Conservation (phyloP, 2,888 invertebrate genomes). For the Hesperia comma region DNA sequence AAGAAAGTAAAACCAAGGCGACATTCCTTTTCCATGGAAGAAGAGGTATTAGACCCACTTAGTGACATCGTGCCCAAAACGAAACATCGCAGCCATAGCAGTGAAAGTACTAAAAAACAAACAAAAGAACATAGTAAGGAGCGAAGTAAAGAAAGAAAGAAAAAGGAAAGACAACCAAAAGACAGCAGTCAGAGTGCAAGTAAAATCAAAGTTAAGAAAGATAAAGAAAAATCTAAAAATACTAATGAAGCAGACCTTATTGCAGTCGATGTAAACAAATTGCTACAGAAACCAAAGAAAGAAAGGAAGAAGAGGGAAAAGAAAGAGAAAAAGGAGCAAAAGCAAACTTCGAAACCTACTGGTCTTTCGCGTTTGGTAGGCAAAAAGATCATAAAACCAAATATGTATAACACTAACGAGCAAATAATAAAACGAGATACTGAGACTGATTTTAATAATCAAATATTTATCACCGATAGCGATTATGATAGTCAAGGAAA, state of each 20-base stretch:
- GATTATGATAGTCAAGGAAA: constrained; percentile 67
- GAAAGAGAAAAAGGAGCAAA: constrained; percentile 43
- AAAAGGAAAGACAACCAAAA: constrained; percentile 48
- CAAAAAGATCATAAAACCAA: constrained; percentile 58
- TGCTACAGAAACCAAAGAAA: constrained; percentile 40
- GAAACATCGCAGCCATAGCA: constrained; percentile 55
- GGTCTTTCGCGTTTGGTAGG: constrained; percentile 63
- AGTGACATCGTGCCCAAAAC: constrained; percentile 50
- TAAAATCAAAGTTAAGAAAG: constrained; percentile 40
- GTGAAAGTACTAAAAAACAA: constrained; percentile 58
- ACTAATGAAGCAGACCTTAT: constrained; percentile 5
- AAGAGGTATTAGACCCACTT: constrained; percentile 63
- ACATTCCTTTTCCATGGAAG: constrained; percentile 46
- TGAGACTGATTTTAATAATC: constrained; percentile 33
- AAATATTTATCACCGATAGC: constrained; percentile 52
- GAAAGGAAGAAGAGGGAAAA: constrained; percentile 48
- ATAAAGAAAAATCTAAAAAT: constrained; percentile 41
- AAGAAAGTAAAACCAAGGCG: constrained; percentile 54
- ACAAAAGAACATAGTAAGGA: constrained; percentile 32
- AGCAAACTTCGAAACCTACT: constrained; percentile 40
- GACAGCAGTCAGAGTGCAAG: constrained; percentile 38
- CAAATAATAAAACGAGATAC: constrained; percentile 35
- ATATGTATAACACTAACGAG: constrained; percentile 31
- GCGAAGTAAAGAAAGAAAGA: constrained; percentile 58
- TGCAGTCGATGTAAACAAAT: constrained; percentile 9